Evolutionary conservation across 2,888 invertebrate genomes (phyloP), one percentile per base, ranked within the genome.

Genomic region (Molorchus minor): DNA sequence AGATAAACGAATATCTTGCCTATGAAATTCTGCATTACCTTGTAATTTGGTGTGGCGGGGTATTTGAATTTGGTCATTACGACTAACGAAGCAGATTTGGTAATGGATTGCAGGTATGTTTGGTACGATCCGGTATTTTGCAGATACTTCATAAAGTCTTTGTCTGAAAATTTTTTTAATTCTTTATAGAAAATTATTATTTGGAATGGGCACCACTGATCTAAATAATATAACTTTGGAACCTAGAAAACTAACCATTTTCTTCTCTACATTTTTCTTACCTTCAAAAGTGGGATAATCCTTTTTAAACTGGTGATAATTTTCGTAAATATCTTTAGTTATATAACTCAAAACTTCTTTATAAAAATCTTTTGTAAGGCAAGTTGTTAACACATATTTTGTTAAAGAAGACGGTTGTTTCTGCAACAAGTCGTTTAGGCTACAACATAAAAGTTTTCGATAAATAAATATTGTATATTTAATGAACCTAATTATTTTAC

Each of bases 1-100:
- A 81, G 61, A 43, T 71, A 63, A 0, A 70, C 65, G 55, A 75
- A 80, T 25, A 78, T 61, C 38, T 74, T 68, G 3, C 75, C 71
- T n/a, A 78, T 69, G 41, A 75, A 74, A 36, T 68, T 70, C 36
- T 72, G 71, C 49, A 69, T 71, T 16, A 61, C 20, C 51, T 66
- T 68, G 19, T 20, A 61, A 12, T 65, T 66, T 40, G 61, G 65
- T 25, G 65, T 58, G 15, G 46, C 51, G 5, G 57, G 54, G 33
- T 56, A 61, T 30, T 64, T 67, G 59, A 72, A 72, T 54, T 72
- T 70, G 35, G 69, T 71, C 10, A 65, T 69, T 3, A 73, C 64
- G 1, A 77, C 53, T 3, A 71, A 58, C 2, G 73, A 54, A 17
- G 74, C 68, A 2, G 74, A 71, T 53, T 74, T 70, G 3, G 69